Evolutionary conservation across 2,797 vertebrate species (phyloP).

Genomic region (Acridotheres tristis): DNA sequence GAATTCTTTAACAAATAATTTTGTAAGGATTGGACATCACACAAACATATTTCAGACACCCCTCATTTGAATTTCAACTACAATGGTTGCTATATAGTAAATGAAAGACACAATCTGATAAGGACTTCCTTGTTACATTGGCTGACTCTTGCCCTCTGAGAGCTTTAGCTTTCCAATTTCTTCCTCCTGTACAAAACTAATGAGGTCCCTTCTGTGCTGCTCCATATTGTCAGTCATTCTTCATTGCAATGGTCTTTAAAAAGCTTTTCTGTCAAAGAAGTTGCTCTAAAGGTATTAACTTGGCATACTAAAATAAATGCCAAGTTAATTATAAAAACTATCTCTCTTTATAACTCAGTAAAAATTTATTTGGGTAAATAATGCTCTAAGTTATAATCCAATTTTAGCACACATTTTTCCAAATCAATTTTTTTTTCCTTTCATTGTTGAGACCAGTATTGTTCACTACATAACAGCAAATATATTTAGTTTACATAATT

Average conservation of each 20-base stretch:
- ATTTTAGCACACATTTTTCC: slow-evolving; percentile 20
- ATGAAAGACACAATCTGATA: background rate
- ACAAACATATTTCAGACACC: background rate
- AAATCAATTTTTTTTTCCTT: background rate
- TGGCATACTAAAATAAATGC: background rate
- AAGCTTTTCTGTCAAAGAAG: background rate
- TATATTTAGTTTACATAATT: background rate
- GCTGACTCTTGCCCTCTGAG: slow-evolving; percentile 30
- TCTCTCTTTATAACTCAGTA: slow-evolving; percentile 5
- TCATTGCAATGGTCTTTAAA: slow-evolving; percentile 24
- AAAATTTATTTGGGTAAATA: slow-evolving; percentile 12
- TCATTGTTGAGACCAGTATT: background rate
- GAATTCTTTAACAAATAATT: background rate
- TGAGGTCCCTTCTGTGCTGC: background rate
- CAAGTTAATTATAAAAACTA: slow-evolving; percentile 27
- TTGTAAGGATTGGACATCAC: background rate
- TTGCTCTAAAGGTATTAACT: background rate
- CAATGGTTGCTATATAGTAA: background rate
- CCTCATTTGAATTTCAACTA: background rate
- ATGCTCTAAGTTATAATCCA: background rate
- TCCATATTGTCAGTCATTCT: slow-evolving; percentile 6
- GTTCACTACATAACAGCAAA: background rate
- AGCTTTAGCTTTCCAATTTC: background rate
- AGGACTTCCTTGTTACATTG: background rate
- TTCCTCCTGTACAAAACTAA: slow-evolving; percentile 22